phyloP scores from a whole-genome alignment of 1,140 invertebrate genomes.

The Drosophila varians region DNA sequence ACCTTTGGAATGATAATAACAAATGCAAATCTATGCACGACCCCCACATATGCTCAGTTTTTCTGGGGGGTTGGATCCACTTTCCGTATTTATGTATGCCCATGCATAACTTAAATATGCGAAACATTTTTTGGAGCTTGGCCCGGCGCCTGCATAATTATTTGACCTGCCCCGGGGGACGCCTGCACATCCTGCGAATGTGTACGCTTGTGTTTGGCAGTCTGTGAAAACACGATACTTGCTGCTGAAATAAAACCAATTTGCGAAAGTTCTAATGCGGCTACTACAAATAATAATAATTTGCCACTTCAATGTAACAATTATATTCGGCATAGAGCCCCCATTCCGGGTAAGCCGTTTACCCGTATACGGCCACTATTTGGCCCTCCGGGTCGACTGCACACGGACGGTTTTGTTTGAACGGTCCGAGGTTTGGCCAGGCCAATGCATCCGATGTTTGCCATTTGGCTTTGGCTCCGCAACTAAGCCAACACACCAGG shows the following conservation, averaged over 20 bases:
- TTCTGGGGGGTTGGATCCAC: constrained; percentile 4
- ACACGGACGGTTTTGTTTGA: constrained; percentile 21
- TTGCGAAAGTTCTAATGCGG: constrained; percentile 55
- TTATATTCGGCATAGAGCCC: constrained; percentile 55
- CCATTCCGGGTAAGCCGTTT: constrained; percentile 28
- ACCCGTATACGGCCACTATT: background rate
- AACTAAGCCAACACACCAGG: constrained; percentile 42
- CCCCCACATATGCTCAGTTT: constrained; percentile 32
- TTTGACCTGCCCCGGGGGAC: constrained; percentile 16
- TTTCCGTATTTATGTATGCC: constrained; percentile 25
- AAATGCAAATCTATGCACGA: constrained; percentile 34
- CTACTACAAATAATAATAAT: constrained; percentile 62
- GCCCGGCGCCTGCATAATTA: constrained; percentile 35
- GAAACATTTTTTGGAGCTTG: constrained; percentile 25
- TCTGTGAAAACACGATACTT: constrained; percentile 40
- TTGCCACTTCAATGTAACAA: constrained; percentile 65
- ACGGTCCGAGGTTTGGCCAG: constrained; percentile 15
- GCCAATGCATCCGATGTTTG: constrained; percentile 35
- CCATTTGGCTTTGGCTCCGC: constrained; percentile 41
- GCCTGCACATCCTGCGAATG: background rate
- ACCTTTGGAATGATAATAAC: constrained; percentile 13
- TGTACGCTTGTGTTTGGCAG: constrained; percentile 1
- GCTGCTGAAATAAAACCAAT: constrained; percentile 56
- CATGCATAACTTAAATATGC: constrained; percentile 33
- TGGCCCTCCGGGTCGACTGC: constrained; percentile 3